Percentiles rank a stretch among this genome's conserved stretches.
phyloP scores from a whole-genome alignment of 1,140 invertebrate species.

The Scaptomyza montana region DNA sequence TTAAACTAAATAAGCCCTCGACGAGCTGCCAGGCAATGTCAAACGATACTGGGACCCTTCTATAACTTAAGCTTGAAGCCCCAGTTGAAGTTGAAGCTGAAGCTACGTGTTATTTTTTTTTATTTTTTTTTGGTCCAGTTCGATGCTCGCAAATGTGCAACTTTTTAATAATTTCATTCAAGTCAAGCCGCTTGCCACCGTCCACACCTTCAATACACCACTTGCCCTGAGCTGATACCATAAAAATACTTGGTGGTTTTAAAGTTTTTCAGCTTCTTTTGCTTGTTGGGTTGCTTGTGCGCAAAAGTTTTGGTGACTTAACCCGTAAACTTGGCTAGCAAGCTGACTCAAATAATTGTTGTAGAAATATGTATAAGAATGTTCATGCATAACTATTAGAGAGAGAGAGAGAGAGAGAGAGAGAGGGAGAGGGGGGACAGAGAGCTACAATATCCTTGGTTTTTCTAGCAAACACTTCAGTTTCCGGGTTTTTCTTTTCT shows the following conservation, averaged over 20 bases:
- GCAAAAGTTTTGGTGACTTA: slow-evolving; percentile 26
- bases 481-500: background rate
- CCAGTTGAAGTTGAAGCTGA: slow-evolving; percentile 1
- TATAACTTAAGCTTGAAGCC: slow-evolving; percentile 5
- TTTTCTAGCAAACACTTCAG: background rate
- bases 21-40: slow-evolving; percentile 34
- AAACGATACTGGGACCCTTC: slow-evolving; percentile 22
- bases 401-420: background rate
- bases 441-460: background rate
- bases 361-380: slow-evolving; percentile 9
- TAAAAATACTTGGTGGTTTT: slow-evolving; percentile 22
- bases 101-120: too few species aligned
- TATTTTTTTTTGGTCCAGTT: slow-evolving; percentile 20
- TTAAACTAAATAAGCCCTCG: slow-evolving; percentile 45
- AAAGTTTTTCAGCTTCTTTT: background rate
- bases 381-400: slow-evolving; percentile 20
- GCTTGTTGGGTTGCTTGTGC: background rate
- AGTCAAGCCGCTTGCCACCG: slow-evolving; percentile 1
- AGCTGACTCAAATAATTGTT: slow-evolving; percentile 28
- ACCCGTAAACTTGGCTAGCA: slow-evolving; percentile 5
- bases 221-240: slow-evolving; percentile 1
- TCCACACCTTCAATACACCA: too few species aligned
- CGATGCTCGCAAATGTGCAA: slow-evolving; percentile 34
- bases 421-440: background rate
- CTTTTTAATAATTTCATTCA: slow-evolving; percentile 45